phyloP scores from a whole-genome alignment of 2,888 invertebrate species.

The Alsophila aescularia region DNA sequence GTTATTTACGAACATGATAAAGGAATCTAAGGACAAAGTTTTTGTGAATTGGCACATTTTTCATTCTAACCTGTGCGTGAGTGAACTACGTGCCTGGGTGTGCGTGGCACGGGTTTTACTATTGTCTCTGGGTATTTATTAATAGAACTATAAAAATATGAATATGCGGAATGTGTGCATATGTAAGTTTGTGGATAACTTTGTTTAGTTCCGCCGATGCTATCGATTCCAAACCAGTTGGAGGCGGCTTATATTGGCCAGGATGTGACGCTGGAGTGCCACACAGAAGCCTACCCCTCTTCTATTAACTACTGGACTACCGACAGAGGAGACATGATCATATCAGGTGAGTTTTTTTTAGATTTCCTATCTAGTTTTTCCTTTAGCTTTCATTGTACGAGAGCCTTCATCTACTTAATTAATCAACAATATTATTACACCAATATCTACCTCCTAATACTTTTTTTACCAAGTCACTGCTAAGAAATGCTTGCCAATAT shows the following conservation, averaged over 20 bases:
- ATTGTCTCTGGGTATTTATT: slow-evolving; percentile 44
- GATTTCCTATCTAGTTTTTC: background rate
- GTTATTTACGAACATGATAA: slow-evolving; percentile 41
- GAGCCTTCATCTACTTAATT: no score
- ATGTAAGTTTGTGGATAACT: slow-evolving; percentile 32
- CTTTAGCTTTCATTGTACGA: background rate
- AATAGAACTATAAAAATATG: slow-evolving; percentile 35
- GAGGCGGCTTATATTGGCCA: slow-evolving; percentile 95
- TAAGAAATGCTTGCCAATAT: no score
- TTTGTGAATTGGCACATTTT: slow-evolving; percentile 52
- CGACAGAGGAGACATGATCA: slow-evolving; percentile 95
- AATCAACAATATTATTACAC: no score
- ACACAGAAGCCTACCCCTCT: slow-evolving; percentile 95
- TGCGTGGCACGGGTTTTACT: slow-evolving; percentile 52
- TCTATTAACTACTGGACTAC: slow-evolving; percentile 98
- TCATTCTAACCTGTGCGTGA: slow-evolving; percentile 52
- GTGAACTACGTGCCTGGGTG: slow-evolving; percentile 51
- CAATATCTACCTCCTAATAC: no score
- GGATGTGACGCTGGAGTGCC: slow-evolving; percentile 94
- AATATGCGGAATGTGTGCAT: slow-evolving; percentile 33
- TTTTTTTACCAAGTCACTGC: no score
- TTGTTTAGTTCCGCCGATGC: slow-evolving; percentile 94
- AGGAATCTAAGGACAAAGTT: slow-evolving; percentile 48
- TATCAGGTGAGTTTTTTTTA: slow-evolving; percentile 87
- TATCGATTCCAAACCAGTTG: slow-evolving; percentile 96